Evolutionary conservation across 2,797 vertebrate species (phyloP), one percentile per base, ranked within the genome.

Genomic region (Psittacula derbiana): DNA sequence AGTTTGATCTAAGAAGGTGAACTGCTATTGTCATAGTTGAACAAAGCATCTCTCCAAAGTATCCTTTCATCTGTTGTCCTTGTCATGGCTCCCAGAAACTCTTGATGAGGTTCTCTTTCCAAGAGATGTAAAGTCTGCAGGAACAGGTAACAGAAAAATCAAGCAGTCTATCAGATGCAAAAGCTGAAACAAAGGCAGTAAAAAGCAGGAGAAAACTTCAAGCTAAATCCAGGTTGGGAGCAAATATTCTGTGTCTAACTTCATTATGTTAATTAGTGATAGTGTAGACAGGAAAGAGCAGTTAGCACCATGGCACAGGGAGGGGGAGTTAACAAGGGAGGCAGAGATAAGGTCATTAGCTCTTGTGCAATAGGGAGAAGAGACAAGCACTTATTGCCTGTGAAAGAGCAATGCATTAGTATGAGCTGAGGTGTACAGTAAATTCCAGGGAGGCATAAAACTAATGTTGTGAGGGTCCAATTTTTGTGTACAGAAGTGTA

Each of bases 281-380:
- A 87, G 8, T 11, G 10, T 18, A 52, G 33, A 74, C 60, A 89
- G 44, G 76, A 85, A 58, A 49, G 64, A 55, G 23, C 11, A 12
- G 28, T 44, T 82, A 88, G 20, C n/a, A 44, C 10, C 1, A 2
- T 60, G 44, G 20, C 1, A 0, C 60, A 28, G 3, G 8, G 25
- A 4, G 12, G 38, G 16, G 33, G 41, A 80, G 41, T n/a, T 65
- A 75, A 46, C 38, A 71, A 71, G 44, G 6, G 2, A 31, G 28
- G 12, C 75, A 89, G 53, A 14, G 53, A 25, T 64, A 82, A 93
- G 67, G 52, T 71, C 66, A 30, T 55, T 55, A 44, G 21, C 65
- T 73, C 69, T 66, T 47, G 25, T 55, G 61, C 49, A 41, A 31
- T 0, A 71, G 47, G 73, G 36, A 82, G 50, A 80, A 43, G 41